Conservation (phyloP, 2,797 vertebrate genomes). For the Benthosema pterotum region DNA sequence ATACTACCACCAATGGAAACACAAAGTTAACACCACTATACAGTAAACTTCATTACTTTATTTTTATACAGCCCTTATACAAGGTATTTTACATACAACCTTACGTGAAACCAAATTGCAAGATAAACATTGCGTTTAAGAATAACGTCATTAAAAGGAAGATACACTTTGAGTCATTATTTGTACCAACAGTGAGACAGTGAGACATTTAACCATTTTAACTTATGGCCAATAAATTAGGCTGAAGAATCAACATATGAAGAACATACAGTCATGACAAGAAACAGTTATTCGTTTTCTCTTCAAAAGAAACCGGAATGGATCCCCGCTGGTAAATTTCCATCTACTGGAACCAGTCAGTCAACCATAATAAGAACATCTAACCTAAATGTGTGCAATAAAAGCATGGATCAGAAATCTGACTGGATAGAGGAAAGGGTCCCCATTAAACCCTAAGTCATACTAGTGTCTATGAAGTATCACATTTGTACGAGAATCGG, state of each 20-base stretch:
- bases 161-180: constrained; percentile 10
- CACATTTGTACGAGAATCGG: too few species aligned
- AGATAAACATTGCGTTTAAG: constrained; percentile 16
- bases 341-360: constrained; percentile 37
- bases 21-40: constrained; percentile 23
- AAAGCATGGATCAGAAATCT: constrained; percentile 21
- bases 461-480: too few species aligned
- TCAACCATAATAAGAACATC: constrained; percentile 7
- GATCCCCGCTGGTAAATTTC: constrained; percentile 43
- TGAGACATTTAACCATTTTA: constrained; percentile 4
- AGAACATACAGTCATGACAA: constrained; percentile 29
- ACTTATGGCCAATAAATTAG: constrained; percentile 55
- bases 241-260: constrained; percentile 38
- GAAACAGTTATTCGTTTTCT: constrained; percentile 39
- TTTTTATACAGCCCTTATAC: constrained; percentile 67
- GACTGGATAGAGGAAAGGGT: constrained; percentile 14
- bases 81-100: constrained; percentile 57
- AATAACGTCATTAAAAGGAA: constrained; percentile 11
- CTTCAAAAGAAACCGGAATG: constrained; percentile 29
- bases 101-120: constrained; percentile 8
- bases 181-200: constrained; percentile 28
- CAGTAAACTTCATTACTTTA: constrained; percentile 16
- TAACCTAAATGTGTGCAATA: constrained; percentile 39
- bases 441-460: constrained; percentile 2
- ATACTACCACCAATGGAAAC: too few species aligned